A percentile compares a stretch with the other conserved stretches of the same genome.
phyloP scores from a whole-genome alignment of 2,113 vertebrate genomes.

The Benitochromis conjunctus region DNA sequence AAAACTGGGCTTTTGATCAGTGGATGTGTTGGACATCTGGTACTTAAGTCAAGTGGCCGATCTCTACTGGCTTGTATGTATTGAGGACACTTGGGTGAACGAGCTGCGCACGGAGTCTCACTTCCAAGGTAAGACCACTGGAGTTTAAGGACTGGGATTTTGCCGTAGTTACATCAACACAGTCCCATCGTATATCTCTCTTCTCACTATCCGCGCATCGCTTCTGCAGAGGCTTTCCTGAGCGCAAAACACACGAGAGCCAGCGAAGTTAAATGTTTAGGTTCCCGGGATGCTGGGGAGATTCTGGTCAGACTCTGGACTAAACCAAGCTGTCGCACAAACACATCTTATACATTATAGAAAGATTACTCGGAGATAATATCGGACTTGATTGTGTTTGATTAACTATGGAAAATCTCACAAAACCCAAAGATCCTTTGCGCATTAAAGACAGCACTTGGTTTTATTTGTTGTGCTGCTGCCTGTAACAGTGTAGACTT shows the following conservation, averaged over 20 bases:
- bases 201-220: neutral
- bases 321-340: neutral
- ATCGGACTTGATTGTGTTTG: neutral
- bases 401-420: neutral
- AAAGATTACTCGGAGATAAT: neutral
- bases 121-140: constrained; percentile 43
- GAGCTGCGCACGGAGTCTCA: constrained; percentile 32
- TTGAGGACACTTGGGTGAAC: constrained; percentile 5
- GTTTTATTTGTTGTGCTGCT: neutral
- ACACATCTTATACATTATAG: neutral
- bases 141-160: neutral
- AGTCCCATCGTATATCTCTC: neutral
- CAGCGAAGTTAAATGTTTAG: neutral
- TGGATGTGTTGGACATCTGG: constrained; percentile 58
- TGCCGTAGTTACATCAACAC: neutral
- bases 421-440: neutral
- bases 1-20: constrained; percentile 13
- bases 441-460: neutral
- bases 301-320: neutral
- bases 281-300: constrained; percentile 10
- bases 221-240: neutral
- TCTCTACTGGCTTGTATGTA: constrained; percentile 25
- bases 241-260: neutral
- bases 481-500: constrained; percentile 14
- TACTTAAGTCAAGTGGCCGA: constrained; percentile 14